phyloP scores from a whole-genome alignment of 2,113 vertebrate genomes.

The Ciconia maguari region DNA sequence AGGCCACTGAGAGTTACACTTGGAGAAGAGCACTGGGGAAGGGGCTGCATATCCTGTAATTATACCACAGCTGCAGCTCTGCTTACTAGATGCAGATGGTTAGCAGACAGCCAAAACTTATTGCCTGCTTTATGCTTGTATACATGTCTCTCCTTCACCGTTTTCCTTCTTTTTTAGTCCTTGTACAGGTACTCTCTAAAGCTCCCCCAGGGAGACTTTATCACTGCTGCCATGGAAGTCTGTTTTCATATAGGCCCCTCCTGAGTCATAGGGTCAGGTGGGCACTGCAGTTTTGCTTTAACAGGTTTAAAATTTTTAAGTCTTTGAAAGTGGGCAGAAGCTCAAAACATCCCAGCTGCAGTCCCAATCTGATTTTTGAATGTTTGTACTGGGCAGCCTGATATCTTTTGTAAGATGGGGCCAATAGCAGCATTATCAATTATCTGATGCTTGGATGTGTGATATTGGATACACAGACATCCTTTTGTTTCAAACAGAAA shows the following conservation, averaged over 20 bases:
- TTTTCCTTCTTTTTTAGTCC: background rate
- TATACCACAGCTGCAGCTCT: background rate
- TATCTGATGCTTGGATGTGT: background rate
- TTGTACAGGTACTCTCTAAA: background rate
- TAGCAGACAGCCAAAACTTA: background rate
- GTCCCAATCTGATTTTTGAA: background rate
- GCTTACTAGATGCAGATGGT: background rate
- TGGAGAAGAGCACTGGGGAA: background rate
- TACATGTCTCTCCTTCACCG: background rate
- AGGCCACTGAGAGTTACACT: background rate
- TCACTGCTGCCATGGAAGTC: background rate
- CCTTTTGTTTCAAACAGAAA: background rate
- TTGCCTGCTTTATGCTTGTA: background rate
- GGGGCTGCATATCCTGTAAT: background rate
- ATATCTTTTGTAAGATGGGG: background rate
- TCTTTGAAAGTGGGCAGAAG: background rate
- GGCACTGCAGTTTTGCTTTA: background rate
- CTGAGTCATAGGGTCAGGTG: background rate
- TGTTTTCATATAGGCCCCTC: background rate
- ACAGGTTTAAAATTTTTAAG: background rate
- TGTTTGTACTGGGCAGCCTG: background rate
- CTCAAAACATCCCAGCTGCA: background rate
- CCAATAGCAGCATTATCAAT: background rate
- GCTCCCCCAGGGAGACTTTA: accelerated
- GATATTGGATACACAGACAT: background rate